These are phyloP conservation scores for Atta texana DNA, from an alignment of 1,140 invertebrate genomes.

Conservation along the genomic window DNA sequence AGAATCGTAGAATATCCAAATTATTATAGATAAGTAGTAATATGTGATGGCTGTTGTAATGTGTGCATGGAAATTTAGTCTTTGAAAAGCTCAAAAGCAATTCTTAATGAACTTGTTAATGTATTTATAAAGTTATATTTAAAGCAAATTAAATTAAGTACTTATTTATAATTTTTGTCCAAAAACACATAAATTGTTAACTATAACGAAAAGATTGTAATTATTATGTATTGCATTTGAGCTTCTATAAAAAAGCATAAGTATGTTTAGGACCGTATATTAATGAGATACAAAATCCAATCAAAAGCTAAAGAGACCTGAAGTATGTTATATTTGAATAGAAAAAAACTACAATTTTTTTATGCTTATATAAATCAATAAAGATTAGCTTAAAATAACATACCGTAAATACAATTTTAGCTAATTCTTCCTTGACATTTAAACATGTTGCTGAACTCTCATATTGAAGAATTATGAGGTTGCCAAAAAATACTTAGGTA, in stretches of 20 bases:
- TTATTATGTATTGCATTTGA: conserved; percentile 46
- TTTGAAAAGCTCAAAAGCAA: conserved; percentile 75
- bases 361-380: not conserved
- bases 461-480: not conserved
- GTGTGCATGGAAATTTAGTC: conserved; percentile 72
- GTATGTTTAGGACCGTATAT: conserved; percentile 33
- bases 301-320: conserved; percentile 19
- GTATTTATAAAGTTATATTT: conserved; percentile 19
- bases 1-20: conserved; percentile 67
- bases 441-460: not conserved
- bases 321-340: conserved; percentile 28
- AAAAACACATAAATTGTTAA: not conserved
- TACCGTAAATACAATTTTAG: conserved; percentile 3
- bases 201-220: conserved; percentile 5
- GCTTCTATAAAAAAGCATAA: conserved; percentile 19
- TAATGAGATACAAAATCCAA: conserved; percentile 28
- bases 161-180: conserved; percentile 11
- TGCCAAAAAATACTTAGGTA: not conserved
- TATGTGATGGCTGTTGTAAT: conserved; percentile 69
- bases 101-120: conserved; percentile 25
- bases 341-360: conserved; percentile 9
- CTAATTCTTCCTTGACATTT: conserved; percentile 18
- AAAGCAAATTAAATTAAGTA: not conserved
- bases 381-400: conserved; percentile 10
- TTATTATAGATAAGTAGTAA: conserved; percentile 65